Percentiles rank a stretch among this genome's conserved stretches.
phyloP scores from a whole-genome alignment of 2,797 vertebrate genomes.

The Delichon dasypus region DNA sequence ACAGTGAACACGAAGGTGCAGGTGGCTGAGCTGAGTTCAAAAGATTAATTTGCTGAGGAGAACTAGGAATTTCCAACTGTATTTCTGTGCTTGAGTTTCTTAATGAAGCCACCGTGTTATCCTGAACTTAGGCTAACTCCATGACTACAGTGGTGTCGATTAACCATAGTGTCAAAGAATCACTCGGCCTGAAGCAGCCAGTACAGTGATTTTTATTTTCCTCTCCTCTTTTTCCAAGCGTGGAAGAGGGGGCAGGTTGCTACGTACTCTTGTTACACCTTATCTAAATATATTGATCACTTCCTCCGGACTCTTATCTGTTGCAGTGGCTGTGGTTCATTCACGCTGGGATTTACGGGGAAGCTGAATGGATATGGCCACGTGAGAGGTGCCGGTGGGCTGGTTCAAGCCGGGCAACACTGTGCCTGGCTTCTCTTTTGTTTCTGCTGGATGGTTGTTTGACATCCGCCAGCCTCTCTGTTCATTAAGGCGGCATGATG shows the following conservation, averaged over 20 bases:
- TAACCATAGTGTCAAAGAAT: slow-evolving; percentile 20
- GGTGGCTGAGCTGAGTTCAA: slow-evolving; percentile 33
- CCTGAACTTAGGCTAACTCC: slow-evolving; percentile 27
- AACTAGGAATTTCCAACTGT: slow-evolving; percentile 27
- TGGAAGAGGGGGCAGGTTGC: slow-evolving; percentile 20
- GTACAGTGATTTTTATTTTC: slow-evolving; percentile 25
- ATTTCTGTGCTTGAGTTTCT: slow-evolving; percentile 30
- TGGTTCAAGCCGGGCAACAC: slow-evolving; percentile 23
- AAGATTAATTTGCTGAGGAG: slow-evolving; percentile 17
- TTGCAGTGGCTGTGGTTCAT: slow-evolving; percentile 47
- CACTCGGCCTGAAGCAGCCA: background rate
- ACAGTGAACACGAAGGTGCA: background rate
- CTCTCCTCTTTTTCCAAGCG: background rate
- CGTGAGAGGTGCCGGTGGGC: background rate
- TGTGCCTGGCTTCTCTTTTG: slow-evolving; percentile 24
- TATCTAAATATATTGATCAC: slow-evolving; percentile 61
- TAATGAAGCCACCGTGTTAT: slow-evolving; percentile 25
- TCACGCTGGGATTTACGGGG: background rate
- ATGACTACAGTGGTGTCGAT: slow-evolving; percentile 17
- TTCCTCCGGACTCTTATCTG: slow-evolving; percentile 57
- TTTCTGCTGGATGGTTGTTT: slow-evolving; percentile 45
- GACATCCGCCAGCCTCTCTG: slow-evolving; percentile 3
- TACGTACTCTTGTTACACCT: slow-evolving; percentile 41
- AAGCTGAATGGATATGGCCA: slow-evolving; percentile 28
- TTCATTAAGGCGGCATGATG: background rate